These are phyloP conservation scores for Heliconius hewitsoni DNA, from an alignment of 1,140 invertebrate species.

Conservation along the genomic window DNA sequence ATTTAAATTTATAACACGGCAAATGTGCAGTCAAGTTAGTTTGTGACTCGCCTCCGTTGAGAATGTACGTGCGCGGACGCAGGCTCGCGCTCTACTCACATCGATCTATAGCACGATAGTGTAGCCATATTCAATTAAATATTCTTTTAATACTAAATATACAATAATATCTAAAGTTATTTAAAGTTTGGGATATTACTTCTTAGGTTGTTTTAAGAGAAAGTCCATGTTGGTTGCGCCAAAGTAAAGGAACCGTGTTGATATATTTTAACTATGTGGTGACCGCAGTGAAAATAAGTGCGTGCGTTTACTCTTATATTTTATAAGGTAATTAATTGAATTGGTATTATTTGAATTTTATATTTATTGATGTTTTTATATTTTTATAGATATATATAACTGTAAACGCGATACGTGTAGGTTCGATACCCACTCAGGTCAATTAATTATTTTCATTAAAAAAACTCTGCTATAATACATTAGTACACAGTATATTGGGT, in stretches of 20 bases:
- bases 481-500: no score
- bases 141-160: neutral
- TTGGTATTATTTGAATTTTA: neutral
- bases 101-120: conserved; percentile 20
- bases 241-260: neutral
- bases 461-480: no score
- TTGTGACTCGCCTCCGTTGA: conserved; percentile 17
- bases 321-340: conserved; percentile 10
- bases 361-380: neutral
- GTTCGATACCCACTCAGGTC: no score
- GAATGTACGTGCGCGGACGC: conserved; percentile 18
- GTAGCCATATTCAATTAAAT: neutral
- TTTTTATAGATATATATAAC: no score
- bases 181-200: no score
- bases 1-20: conserved; percentile 32
- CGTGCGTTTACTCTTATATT: neutral
- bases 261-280: conserved; percentile 15
- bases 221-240: conserved; percentile 4
- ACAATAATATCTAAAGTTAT: neutral
- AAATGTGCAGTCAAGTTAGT: conserved; percentile 18
- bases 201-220: neutral
- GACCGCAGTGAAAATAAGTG: conserved; percentile 16
- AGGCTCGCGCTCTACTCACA: neutral
- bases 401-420: no score
- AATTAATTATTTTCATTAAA: no score